Percentiles rank a stretch among this genome's conserved stretches.
Evolutionary conservation across 2,888 invertebrate genomes (phyloP).

Genomic region (Acleris literana): DNA sequence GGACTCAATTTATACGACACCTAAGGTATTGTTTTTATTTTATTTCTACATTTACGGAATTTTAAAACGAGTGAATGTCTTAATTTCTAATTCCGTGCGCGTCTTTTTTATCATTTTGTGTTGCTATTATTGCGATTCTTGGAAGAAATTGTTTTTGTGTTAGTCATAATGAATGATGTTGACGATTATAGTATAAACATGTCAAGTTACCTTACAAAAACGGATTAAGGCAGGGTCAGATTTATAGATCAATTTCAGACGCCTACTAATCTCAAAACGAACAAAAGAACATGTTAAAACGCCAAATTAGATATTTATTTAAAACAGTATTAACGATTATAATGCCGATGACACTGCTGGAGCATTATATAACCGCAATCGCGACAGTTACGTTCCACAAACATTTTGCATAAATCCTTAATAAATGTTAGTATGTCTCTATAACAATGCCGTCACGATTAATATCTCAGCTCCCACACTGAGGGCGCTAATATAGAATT

Average conservation of each 20-base stretch:
- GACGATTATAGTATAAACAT: neutral
- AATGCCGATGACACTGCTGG: neutral
- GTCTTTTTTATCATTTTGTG: slow-evolving; percentile 68
- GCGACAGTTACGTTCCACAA: slow-evolving; percentile 22
- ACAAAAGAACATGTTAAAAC: neutral
- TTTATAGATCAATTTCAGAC: neutral
- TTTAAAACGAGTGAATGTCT: slow-evolving; percentile 54
- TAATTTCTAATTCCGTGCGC: slow-evolving; percentile 69
- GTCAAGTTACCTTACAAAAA: neutral
- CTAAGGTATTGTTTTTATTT: slow-evolving; percentile 69
- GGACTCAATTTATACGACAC: slow-evolving; percentile 69
- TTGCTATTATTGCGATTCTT: slow-evolving; percentile 73
- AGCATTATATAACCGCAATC: slow-evolving; percentile 24
- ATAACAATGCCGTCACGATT: slow-evolving; percentile 49
- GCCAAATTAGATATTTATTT: neutral
- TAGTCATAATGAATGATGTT: slow-evolving; percentile 61
- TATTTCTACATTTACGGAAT: slow-evolving; percentile 67
- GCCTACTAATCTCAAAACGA: neutral
- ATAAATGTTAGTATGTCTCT: slow-evolving; percentile 38
- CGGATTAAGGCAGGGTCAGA: neutral
- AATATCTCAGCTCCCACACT: slow-evolving; percentile 55
- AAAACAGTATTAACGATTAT: neutral
- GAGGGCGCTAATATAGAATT: slow-evolving; percentile 68
- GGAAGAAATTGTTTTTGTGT: slow-evolving; percentile 74
- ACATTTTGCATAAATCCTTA: slow-evolving; percentile 25